Conservation (phyloP, 2,888 invertebrate genomes). For the Pheosia tremula region DNA sequence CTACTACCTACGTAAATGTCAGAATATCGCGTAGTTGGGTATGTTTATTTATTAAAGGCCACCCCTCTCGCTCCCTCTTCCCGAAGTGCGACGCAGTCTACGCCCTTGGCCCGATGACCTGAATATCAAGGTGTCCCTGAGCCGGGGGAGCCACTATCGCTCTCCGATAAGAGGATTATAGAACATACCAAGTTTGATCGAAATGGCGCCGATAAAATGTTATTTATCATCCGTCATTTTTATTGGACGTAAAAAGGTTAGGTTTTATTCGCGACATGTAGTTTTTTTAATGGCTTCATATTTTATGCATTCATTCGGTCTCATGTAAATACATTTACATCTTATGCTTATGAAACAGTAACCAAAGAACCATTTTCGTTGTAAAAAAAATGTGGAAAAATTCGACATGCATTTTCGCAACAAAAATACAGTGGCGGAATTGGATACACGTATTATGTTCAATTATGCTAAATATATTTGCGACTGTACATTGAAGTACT, state of each 20-base stretch:
- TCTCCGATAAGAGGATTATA: not conserved
- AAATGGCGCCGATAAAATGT: not conserved
- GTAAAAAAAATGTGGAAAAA: not conserved
- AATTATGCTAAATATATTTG: not conserved
- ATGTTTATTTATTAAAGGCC: not conserved
- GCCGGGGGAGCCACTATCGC: not conserved
- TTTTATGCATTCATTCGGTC: too few relatives aligned
- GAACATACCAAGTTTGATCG: not conserved
- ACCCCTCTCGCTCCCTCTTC: not conserved
- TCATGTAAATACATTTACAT: too few relatives aligned
- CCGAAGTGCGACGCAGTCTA: not conserved
- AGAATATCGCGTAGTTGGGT: not conserved
- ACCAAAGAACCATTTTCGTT: too few relatives aligned
- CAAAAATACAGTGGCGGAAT: not conserved
- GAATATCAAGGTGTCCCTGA: slow-evolving; percentile 8
- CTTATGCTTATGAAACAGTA: too few relatives aligned
- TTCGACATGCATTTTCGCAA: not conserved
- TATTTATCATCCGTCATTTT: not conserved
- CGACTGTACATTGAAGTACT: not conserved
- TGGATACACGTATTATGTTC: not conserved
- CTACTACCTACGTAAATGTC: not conserved
- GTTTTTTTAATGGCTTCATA: too few relatives aligned
- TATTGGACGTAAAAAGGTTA: not conserved
- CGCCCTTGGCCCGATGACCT: slow-evolving; percentile 11
- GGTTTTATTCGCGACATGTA: too few relatives aligned